Percentiles rank a stretch among this genome's conserved stretches.
Conservation (phyloP, 2,888 invertebrate species). For the Mallateleia sp. region DNA sequence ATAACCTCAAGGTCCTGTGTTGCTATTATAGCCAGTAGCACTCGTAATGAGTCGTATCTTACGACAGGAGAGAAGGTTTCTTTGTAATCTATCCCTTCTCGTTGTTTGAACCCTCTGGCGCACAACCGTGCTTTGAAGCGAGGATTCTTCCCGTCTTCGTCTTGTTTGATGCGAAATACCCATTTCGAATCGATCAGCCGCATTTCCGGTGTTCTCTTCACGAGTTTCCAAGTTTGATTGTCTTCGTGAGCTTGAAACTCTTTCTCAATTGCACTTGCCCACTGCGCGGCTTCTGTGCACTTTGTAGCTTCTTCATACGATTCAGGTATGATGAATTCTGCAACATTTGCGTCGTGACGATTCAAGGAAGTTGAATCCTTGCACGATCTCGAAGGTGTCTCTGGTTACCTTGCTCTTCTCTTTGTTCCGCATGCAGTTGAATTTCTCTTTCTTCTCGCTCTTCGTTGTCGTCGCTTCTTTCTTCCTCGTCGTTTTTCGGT, state of each 20-base stretch:
- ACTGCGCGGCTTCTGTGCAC: conserved; percentile 41
- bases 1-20: conserved; percentile 62
- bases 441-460: conserved; percentile 15
- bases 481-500: conserved; percentile 29
- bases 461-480: not conserved
- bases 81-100: conserved; percentile 46
- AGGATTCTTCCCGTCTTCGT: conserved; percentile 9
- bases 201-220: conserved; percentile 22
- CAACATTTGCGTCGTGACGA: conserved; percentile 21
- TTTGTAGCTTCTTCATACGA: conserved; percentile 42
- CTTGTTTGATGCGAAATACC: conserved; percentile 44
- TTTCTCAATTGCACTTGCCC: conserved; percentile 46
- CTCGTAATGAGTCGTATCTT: conserved; percentile 61
- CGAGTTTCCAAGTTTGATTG: conserved; percentile 50
- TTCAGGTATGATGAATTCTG: conserved; percentile 35
- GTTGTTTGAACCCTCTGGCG: conserved; percentile 40
- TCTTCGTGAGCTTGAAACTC: conserved; percentile 44
- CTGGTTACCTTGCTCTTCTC: conserved; percentile 29
- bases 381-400: conserved; percentile 31
- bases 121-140: conserved; percentile 37
- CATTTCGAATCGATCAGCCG: conserved; percentile 45
- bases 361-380: conserved; percentile 20
- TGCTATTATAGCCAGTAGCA: conserved; percentile 65
- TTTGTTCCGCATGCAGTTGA: conserved; percentile 16
- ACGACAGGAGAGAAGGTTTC: conserved; percentile 76